phyloP scores from a whole-genome alignment of 2,113 vertebrate genomes.

The Calidris pygmaea region DNA sequence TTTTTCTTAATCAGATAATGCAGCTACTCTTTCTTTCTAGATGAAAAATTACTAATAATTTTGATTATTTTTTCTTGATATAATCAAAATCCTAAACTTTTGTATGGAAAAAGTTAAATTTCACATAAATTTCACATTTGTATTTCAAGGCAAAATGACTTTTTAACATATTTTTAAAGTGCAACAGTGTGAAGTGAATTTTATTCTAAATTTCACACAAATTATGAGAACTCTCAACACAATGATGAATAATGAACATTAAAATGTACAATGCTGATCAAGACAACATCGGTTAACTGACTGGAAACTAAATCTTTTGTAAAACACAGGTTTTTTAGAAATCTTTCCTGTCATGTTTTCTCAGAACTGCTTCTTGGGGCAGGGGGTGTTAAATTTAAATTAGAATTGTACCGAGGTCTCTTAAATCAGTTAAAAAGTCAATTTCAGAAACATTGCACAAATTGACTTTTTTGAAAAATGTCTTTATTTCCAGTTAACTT shows the following conservation, averaged over 20 bases:
- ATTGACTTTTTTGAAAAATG: neutral
- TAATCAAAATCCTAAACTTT: neutral
- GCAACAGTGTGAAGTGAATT: neutral
- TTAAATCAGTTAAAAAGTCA: neutral
- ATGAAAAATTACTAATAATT: neutral
- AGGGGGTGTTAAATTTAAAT: neutral
- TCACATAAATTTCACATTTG: neutral
- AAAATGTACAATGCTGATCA: neutral
- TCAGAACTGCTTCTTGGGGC: neutral
- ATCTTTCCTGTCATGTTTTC: neutral
- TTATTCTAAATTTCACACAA: neutral
- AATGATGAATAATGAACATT: neutral
- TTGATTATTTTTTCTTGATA: neutral
- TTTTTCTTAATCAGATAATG: neutral
- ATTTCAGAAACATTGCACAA: neutral
- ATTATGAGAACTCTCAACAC: neutral
- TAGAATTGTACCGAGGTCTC: neutral
- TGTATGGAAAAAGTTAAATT: fast-evolving
- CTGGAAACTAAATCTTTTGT: neutral
- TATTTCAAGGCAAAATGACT: neutral
- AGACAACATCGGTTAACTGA: neutral
- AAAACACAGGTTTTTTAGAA: neutral
- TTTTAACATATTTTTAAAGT: neutral
- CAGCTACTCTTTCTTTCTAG: neutral
- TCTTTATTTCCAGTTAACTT: neutral